Evolutionary conservation across 2,797 vertebrate genomes (phyloP).

Genomic region (Sciaenops ocellatus): DNA sequence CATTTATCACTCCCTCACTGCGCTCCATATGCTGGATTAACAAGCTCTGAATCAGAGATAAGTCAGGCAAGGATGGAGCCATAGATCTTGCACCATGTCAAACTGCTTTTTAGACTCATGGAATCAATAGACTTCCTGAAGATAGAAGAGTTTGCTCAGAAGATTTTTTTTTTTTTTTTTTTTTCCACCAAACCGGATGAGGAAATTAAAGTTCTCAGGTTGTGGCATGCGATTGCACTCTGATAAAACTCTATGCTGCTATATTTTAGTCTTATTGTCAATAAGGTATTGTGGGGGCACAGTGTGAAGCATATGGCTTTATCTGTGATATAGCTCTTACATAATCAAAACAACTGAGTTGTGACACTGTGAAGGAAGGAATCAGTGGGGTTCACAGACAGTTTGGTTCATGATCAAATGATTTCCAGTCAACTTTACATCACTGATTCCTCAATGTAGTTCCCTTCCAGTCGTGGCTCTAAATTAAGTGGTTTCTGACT

Average conservation of each 20-base stretch:
- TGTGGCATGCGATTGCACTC: not conserved
- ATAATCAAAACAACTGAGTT: conserved; percentile 26
- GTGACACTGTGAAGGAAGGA: conserved; percentile 8
- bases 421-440: conserved; percentile 4
- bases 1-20: conserved; percentile 69
- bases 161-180: conserved; percentile 9
- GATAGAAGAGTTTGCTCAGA: conserved; percentile 39
- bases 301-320: not conserved
- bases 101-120: conserved; percentile 43
- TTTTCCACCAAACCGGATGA: conserved; percentile 4
- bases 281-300: conserved; percentile 26
- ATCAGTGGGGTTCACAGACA: not conserved
- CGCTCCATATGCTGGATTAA: conserved; percentile 67
- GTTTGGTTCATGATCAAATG: conserved; percentile 11
- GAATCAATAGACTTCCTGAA: conserved; percentile 55
- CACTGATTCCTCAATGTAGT: not conserved
- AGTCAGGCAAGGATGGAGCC: conserved; percentile 48
- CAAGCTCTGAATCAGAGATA: conserved; percentile 60
- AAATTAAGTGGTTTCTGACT: no score
- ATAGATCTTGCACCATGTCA: conserved; percentile 48
- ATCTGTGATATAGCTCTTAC: not conserved
- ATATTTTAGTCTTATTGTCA: conserved; percentile 44
- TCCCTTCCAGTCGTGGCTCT: not conserved
- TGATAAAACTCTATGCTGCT: conserved; percentile 17
- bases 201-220: conserved; percentile 20